phyloP scores from a whole-genome alignment of 2,113 vertebrate genomes.

The Calonectris borealis region DNA sequence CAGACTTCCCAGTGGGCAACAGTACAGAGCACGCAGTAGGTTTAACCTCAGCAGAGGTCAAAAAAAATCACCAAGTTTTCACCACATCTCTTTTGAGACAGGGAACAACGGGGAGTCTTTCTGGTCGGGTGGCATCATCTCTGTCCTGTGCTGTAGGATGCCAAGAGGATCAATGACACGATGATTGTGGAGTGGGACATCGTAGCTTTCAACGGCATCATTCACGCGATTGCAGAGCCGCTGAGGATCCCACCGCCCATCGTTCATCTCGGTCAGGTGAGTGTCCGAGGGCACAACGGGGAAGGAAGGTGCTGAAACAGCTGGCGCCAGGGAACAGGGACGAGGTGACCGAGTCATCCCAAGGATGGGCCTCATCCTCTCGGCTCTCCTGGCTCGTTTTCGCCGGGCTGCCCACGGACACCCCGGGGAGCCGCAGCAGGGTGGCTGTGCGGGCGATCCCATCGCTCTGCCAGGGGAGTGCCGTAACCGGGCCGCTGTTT shows the following conservation, averaged over 20 bases:
- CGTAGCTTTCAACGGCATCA: slow-evolving; percentile 87
- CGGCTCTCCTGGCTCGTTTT: not conserved
- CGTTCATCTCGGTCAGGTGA: slow-evolving; percentile 40
- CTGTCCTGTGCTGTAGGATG: slow-evolving; percentile 51
- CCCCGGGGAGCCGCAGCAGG: rapidly evolving
- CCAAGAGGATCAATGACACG: slow-evolving; percentile 79
- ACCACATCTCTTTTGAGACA: not conserved
- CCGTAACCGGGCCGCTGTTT: rapidly evolving
- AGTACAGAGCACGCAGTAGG: slow-evolving; percentile 49
- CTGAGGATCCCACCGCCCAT: slow-evolving; percentile 72
- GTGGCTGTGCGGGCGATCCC: rapidly evolving
- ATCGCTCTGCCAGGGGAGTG: rapidly evolving
- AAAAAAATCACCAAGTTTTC: not conserved
- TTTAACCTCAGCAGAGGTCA: not conserved
- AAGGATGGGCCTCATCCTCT: rapidly evolving
- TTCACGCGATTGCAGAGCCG: slow-evolving; percentile 86
- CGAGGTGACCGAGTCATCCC: rapidly evolving
- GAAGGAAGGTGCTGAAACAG: not conserved
- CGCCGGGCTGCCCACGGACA: not conserved
- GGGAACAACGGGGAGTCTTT: not conserved
- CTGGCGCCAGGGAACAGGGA: rapidly evolving
- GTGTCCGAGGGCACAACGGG: rapidly evolving
- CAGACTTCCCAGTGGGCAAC: slow-evolving; percentile 39
- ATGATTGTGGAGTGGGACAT: slow-evolving; percentile 88
- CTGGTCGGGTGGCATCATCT: not conserved